Conservation (phyloP, 2,797 vertebrate species). For the Triplophysa bombifrons region DNA sequence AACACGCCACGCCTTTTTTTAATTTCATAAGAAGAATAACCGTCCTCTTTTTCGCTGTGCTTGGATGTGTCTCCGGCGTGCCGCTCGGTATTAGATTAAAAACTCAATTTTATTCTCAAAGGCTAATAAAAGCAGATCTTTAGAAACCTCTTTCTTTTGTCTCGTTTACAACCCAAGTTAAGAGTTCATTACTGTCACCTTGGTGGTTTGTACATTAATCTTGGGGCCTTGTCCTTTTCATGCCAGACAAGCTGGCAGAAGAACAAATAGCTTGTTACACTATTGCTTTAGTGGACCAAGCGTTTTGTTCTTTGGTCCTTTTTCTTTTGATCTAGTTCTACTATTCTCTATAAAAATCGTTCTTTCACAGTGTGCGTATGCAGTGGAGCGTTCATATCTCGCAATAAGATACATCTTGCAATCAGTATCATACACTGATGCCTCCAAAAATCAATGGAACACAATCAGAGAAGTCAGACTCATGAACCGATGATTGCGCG, state of each 20-base stretch:
- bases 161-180: conserved; percentile 65
- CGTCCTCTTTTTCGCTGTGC: conserved; percentile 25
- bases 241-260: conserved; percentile 68
- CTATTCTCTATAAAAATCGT: conserved; percentile 5
- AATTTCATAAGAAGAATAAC: conserved; percentile 20
- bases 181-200: conserved; percentile 72
- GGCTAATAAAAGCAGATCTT: conserved; percentile 71
- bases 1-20: conserved; percentile 29
- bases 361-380: neutral
- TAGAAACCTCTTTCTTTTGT: conserved; percentile 62
- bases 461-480: conserved; percentile 23
- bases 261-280: conserved; percentile 72
- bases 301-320: neutral
- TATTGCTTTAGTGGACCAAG: conserved; percentile 67
- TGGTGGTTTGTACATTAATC: conserved; percentile 67
- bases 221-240: conserved; percentile 67
- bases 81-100: conserved; percentile 27
- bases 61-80: conserved; percentile 30
- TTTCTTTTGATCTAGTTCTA: conserved; percentile 46
- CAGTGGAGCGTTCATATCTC: conserved; percentile 16
- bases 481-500: conserved; percentile 18
- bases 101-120: conserved; percentile 36
- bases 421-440: conserved; percentile 32
- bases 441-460: conserved; percentile 34
- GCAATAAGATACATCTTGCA: conserved; percentile 40